Percentiles rank a stretch among this genome's conserved stretches.
phyloP scores from a whole-genome alignment of 2,113 vertebrate genomes.

The Anas platyrhynchos region DNA sequence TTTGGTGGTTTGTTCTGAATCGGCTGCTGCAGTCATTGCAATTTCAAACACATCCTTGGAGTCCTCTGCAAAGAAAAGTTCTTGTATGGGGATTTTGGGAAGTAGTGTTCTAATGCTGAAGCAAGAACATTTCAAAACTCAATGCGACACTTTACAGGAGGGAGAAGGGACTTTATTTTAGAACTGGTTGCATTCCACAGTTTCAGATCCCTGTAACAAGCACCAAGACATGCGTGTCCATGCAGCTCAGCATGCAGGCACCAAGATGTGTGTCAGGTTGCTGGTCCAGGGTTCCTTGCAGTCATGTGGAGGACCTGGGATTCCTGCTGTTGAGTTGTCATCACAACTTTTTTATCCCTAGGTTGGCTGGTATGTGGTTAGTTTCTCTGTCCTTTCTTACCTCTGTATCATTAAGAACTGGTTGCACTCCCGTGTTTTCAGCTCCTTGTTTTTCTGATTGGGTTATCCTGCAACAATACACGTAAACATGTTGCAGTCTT shows the following conservation, averaged over 20 bases:
- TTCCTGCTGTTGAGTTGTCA: neutral
- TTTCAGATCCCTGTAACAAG: neutral
- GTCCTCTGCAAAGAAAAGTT: neutral
- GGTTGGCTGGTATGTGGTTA: neutral
- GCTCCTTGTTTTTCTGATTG: neutral
- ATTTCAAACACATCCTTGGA: neutral
- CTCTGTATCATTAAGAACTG: neutral
- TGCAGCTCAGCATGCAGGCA: neutral
- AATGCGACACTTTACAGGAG: neutral
- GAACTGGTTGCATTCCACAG: neutral
- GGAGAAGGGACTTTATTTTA: neutral
- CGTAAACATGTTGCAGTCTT: neutral
- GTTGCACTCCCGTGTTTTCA: neutral
- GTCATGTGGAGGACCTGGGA: neutral
- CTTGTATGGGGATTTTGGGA: neutral
- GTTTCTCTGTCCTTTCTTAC: neutral
- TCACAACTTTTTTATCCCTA: neutral
- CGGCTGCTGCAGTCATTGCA: neutral
- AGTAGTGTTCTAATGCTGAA: neutral
- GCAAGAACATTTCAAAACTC: neutral
- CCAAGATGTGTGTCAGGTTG: accelerated
- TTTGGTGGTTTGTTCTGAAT: neutral
- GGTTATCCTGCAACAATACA: neutral
- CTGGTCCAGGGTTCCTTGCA: neutral
- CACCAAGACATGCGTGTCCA: neutral